Evolutionary conservation across 2,797 vertebrate species (phyloP).

Genomic region (Xiphorhynchus erythropygius): DNA sequence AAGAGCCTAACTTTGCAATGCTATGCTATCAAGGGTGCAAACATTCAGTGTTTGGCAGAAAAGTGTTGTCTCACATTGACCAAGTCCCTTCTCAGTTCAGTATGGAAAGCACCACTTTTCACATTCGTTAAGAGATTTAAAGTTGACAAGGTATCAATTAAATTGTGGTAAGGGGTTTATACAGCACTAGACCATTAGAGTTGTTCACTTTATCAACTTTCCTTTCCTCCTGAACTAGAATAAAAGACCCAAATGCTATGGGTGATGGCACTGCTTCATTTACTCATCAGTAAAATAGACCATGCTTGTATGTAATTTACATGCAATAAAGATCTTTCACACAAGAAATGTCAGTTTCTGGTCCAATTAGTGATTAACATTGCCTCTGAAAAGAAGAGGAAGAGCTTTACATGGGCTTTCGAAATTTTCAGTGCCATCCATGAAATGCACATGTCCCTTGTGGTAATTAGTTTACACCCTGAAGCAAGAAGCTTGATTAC

Average conservation of each 20-base stretch:
- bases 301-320: not conserved
- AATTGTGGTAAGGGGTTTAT: not conserved
- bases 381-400: not conserved
- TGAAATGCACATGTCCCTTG: not conserved
- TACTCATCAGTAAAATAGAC: not conserved
- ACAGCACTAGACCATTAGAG: not conserved
- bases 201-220: not conserved
- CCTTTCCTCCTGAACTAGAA: not conserved
- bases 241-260: not conserved
- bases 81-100: slow-evolving; percentile 1
- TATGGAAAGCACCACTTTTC: slow-evolving; percentile 9
- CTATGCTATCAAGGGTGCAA: not conserved
- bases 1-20: not conserved
- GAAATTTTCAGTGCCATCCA: not conserved
- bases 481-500: not conserved
- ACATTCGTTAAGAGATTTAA: slow-evolving; percentile 19
- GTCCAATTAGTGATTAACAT: not conserved
- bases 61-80: not conserved
- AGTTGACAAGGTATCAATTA: not conserved
- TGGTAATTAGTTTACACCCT: not conserved
- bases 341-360: not conserved
- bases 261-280: not conserved
- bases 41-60: slow-evolving; percentile 9
- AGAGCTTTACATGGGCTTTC: not conserved
- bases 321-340: not conserved